These are phyloP conservation scores for Chlorops oryzae DNA, from an alignment of 1,140 invertebrate genomes.

Conservation along the genomic window DNA sequence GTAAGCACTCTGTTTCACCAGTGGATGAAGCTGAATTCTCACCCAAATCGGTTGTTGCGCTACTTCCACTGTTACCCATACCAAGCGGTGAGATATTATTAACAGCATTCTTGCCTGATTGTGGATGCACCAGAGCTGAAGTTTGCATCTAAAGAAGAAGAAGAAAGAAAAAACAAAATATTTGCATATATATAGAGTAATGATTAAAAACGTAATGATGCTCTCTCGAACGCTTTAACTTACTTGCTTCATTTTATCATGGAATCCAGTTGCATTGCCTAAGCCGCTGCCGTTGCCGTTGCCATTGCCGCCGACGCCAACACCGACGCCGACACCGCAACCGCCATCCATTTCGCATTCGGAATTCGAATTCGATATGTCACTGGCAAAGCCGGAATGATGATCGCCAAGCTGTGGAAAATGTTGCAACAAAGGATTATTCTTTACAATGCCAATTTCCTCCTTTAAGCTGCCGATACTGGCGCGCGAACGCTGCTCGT, in stretches of 20 bases:
- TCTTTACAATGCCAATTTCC: slow-evolving; percentile 61
- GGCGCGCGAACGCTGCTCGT: slow-evolving; percentile 26
- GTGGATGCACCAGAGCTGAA: slow-evolving; percentile 63
- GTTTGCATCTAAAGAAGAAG: slow-evolving; percentile 55
- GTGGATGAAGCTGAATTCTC: slow-evolving; percentile 28
- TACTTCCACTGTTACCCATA: slow-evolving; percentile 4
- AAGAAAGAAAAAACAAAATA: slow-evolving; percentile 5
- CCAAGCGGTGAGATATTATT: slow-evolving; percentile 9
- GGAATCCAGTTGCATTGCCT: too few relatives aligned
- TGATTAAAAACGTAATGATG: background rate
- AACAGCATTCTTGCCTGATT: slow-evolving; percentile 24
- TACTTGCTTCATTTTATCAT: slow-evolving; percentile 34
- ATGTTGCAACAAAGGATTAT: slow-evolving; percentile 65
- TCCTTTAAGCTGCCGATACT: slow-evolving; percentile 38
- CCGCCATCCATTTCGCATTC: slow-evolving; percentile 45
- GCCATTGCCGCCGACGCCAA: too few relatives aligned
- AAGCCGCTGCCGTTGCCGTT: too few relatives aligned
- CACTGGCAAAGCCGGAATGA: slow-evolving; percentile 48
- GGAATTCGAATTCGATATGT: slow-evolving; percentile 46
- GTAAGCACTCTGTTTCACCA: slow-evolving; percentile 58
- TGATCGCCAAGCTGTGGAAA: slow-evolving; percentile 53
- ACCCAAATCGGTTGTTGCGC: background rate
- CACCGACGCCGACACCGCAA: background rate
- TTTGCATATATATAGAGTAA: background rate
- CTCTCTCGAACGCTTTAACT: background rate